Evolutionary conservation across 2,113 vertebrate species (phyloP).

Genomic region (Solea senegalensis): DNA sequence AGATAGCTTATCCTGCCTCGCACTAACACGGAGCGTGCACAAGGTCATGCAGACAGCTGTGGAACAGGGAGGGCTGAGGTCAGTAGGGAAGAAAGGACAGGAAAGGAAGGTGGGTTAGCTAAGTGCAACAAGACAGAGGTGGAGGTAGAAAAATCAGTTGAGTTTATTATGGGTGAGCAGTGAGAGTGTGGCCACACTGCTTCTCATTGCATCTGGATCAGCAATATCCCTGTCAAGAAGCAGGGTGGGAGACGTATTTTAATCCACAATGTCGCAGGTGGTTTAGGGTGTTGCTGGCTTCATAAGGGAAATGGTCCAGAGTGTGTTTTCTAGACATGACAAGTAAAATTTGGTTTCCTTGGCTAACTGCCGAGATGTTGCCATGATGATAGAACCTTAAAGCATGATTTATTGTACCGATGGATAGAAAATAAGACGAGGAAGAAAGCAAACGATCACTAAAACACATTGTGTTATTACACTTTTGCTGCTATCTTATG

Average conservation of each 20-base stretch:
- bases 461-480: conserved; percentile 13
- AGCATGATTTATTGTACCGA: conserved; percentile 24
- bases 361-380: conserved; percentile 5
- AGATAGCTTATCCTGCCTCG: conserved; percentile 72
- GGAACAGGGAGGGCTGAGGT: conserved; percentile 39
- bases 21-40: conserved; percentile 32
- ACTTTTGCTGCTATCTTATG: conserved; percentile 7
- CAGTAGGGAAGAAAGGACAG: conserved; percentile 36
- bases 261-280: conserved; percentile 61
- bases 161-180: conserved; percentile 36
- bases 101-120: conserved; percentile 12
- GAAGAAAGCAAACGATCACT: conserved; percentile 27
- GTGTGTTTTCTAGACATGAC: conserved; percentile 64
- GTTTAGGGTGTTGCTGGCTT: conserved; percentile 63
- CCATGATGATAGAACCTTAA: conserved; percentile 28
- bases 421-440: conserved; percentile 42
- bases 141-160: conserved; percentile 15
- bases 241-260: conserved; percentile 35
- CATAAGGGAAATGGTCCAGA: conserved; percentile 25
- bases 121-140: conserved; percentile 43
- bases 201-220: conserved; percentile 56
- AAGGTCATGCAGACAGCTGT: conserved; percentile 65
- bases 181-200: conserved; percentile 11
- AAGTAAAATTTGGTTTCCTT: conserved; percentile 51
- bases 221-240: conserved; percentile 45